Base-by-base conservation (phyloP, 2,797 vertebrate genomes). In the Takifugu ocellatus region DNA sequence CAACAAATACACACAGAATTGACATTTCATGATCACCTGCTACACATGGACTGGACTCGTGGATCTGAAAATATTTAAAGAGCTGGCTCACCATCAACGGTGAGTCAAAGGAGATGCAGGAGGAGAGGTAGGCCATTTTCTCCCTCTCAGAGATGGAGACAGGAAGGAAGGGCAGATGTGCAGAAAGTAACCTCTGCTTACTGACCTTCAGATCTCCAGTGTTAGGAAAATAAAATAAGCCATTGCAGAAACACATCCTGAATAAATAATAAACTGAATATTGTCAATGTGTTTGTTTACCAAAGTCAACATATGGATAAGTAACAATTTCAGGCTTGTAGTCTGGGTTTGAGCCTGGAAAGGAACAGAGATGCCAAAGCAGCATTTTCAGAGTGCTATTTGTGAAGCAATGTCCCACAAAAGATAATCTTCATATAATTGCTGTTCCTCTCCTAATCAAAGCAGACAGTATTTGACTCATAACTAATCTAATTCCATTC, bases 251-350 rank as follows among this genome's bases (percentile, higher is more conserved):
- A 70, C 36, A 21, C 11, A 25, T 45, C 31, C 5, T 4, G 15
- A 31, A 44, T 5, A 63, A 27, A 6, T 15, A 5, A 52, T 50
- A 46, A 46, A 46, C 15, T 26, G 7, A 24, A 52, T 14, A 50
- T 26, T 56, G 26, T 9, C 9, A 63, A 54, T 15, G 29, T 8
- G 4, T 1, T n/a, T 61, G 25, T 75, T 91, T 93, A 96, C 94
- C 94, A 90, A 98, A 99, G 83, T 99, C 95, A 72, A 70, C 84
- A 75, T 91, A 93, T 54, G 96, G 95, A 85, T 96, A 94, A 58
- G 92, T 88, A 27, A 96, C 87, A 51, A 96, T 84, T 81, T 98
- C 95, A 42, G 94, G 90, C 81, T 88, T 94, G 74, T 86, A 83
- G 59, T 57, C 82, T 49, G 82, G 82, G 72, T 90, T 86, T 53